These are phyloP conservation scores for Tetrax tetrax DNA, from an alignment of 2,113 vertebrate genomes.

Conservation along the genomic window DNA sequence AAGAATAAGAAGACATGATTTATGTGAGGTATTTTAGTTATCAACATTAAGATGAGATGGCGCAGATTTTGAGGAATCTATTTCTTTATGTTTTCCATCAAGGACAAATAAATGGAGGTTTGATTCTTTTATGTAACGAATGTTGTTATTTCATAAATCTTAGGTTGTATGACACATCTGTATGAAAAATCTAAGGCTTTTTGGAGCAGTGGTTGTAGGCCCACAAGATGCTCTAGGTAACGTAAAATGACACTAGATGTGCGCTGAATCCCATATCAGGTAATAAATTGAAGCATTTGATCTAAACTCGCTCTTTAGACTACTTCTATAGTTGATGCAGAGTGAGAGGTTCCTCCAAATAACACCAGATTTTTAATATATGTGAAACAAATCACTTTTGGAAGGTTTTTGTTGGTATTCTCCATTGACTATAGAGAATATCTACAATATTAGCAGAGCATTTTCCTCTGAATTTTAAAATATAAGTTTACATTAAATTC, in stretches of 20 bases:
- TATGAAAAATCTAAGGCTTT: background rate
- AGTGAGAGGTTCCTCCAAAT: background rate
- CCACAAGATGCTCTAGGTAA: background rate
- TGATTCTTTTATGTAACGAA: background rate
- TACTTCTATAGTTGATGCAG: background rate
- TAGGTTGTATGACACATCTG: background rate
- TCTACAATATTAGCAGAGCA: background rate
- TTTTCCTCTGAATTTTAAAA: background rate
- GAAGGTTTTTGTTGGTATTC: background rate
- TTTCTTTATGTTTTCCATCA: background rate
- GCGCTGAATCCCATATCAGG: background rate
- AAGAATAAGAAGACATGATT: background rate
- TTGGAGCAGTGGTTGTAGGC: background rate
- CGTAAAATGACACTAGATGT: background rate
- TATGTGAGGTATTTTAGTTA: background rate
- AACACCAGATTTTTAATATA: background rate
- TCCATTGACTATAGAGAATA: background rate
- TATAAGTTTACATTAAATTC: background rate
- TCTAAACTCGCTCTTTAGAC: background rate
- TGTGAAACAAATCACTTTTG: background rate
- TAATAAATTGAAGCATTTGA: background rate
- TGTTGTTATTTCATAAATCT: background rate
- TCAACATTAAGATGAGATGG: background rate
- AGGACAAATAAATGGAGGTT: background rate
- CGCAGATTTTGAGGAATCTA: background rate